These are phyloP conservation scores for Cyphomyrus plagiostoma DNA, from an alignment of 2,113 vertebrate genomes.

Conservation along the genomic window DNA sequence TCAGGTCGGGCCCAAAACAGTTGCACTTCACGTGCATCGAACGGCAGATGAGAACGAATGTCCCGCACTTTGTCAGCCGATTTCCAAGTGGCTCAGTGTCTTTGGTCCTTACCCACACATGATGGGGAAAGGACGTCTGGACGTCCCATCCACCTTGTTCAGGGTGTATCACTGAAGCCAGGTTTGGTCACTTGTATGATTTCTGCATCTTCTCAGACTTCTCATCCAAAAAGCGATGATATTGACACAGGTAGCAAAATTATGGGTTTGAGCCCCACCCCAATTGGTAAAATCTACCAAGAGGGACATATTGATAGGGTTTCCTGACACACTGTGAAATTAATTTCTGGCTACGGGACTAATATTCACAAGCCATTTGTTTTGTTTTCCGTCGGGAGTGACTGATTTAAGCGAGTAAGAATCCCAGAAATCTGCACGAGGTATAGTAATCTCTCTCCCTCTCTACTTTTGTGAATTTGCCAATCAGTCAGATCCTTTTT, in stretches of 20 bases:
- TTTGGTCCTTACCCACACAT: background rate
- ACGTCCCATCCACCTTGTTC: background rate
- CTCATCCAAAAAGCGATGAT: background rate
- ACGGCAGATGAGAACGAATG: background rate
- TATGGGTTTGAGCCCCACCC: background rate
- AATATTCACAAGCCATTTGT: background rate
- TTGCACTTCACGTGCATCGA: background rate
- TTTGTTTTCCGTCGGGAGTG: background rate
- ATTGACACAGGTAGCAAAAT: background rate
- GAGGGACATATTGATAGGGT: background rate
- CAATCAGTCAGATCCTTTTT: constrained; percentile 9
- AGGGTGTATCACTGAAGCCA: background rate
- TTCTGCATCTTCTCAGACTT: background rate
- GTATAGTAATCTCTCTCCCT: background rate
- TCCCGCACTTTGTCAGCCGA: background rate
- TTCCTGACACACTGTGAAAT: background rate
- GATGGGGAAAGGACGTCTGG: background rate
- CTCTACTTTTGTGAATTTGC: background rate
- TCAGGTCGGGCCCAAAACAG: background rate
- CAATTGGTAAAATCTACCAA: background rate
- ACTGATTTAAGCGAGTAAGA: background rate
- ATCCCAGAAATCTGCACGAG: background rate
- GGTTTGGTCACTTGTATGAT: background rate
- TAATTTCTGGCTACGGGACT: background rate
- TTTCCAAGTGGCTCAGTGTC: background rate